Conservation (phyloP, 2,888 invertebrate genomes). For the Flexamia atlantica region DNA sequence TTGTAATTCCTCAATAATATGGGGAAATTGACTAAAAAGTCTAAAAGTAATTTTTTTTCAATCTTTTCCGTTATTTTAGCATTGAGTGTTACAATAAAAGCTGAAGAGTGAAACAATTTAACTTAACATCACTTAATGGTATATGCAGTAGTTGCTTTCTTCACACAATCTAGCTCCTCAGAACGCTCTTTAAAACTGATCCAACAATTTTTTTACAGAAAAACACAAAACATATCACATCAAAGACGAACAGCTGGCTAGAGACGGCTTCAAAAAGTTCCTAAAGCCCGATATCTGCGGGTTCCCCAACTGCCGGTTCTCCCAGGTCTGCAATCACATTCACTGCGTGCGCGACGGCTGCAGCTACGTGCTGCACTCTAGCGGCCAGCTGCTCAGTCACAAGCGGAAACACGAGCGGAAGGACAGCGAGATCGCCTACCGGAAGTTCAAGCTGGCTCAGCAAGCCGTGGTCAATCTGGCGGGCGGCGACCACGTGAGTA, state of each 20-base stretch:
- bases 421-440: conserved; percentile 93
- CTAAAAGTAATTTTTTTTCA: no score
- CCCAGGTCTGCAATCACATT: conserved; percentile 97
- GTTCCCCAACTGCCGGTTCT: conserved; percentile 95
- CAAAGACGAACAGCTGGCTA: conserved; percentile 96
- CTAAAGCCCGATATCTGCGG: conserved; percentile 97
- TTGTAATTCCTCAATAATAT: no score
- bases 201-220: conserved; percentile 82
- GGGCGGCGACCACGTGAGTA: conserved; percentile 70
- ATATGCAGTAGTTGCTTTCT: no score
- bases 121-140: no score
- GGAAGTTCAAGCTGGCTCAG: conserved; percentile 83
- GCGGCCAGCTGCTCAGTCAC: conserved; percentile 97
- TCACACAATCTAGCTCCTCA: no score
- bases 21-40: no score
- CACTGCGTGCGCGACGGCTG: conserved; percentile 98
- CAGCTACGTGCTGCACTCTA: conserved; percentile 97
- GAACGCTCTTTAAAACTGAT: no score
- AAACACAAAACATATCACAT: conserved; percentile 99
- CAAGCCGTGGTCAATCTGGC: conserved; percentile 71
- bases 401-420: conserved; percentile 98
- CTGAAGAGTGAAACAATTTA: no score
- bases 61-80: no score
- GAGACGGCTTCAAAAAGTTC: conserved; percentile 99
- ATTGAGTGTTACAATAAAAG: no score